phyloP scores from a whole-genome alignment of 2,113 vertebrate species.

The Apodemus sylvaticus region DNA sequence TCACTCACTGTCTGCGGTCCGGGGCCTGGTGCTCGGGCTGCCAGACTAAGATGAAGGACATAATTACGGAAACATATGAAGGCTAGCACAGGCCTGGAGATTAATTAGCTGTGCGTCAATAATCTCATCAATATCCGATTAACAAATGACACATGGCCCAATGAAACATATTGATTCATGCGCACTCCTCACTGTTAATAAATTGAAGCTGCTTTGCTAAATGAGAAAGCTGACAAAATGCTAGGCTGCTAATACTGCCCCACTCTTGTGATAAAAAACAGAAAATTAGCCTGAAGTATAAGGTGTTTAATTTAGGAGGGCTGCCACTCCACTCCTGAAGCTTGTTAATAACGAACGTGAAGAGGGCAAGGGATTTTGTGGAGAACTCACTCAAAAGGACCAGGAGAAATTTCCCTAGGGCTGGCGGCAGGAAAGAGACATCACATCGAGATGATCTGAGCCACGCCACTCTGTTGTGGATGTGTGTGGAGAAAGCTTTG shows the following conservation, averaged over 20 bases:
- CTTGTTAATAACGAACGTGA: constrained; percentile 70
- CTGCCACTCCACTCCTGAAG: constrained; percentile 78
- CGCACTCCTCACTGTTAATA: constrained; percentile 94
- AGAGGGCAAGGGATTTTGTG: constrained; percentile 59
- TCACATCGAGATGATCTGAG: background rate
- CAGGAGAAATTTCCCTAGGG: constrained; percentile 57
- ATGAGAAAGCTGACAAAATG: constrained; percentile 92
- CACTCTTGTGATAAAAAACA: constrained; percentile 86
- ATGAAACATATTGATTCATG: constrained; percentile 98
- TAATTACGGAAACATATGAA: constrained; percentile 99
- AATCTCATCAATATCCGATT: constrained; percentile 99
- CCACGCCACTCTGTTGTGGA: background rate
- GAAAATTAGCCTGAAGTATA: constrained; percentile 86
- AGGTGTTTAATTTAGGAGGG: constrained; percentile 83
- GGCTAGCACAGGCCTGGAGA: constrained; percentile 92
- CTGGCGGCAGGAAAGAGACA: constrained; percentile 21
- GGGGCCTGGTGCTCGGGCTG: constrained; percentile 86
- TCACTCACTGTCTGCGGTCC: constrained; percentile 88
- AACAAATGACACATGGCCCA: constrained; percentile 99
- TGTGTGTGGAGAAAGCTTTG: background rate
- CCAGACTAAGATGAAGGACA: constrained; percentile 97
- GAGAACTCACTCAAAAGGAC: constrained; percentile 54
- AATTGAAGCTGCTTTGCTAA: constrained; percentile 95
- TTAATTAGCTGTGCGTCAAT: constrained; percentile 99
- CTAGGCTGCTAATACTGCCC: constrained; percentile 86